Evolutionary conservation across 2,113 vertebrate genomes (phyloP), one percentile per base, ranked within the genome.

Genomic region (Cavia aperea): DNA sequence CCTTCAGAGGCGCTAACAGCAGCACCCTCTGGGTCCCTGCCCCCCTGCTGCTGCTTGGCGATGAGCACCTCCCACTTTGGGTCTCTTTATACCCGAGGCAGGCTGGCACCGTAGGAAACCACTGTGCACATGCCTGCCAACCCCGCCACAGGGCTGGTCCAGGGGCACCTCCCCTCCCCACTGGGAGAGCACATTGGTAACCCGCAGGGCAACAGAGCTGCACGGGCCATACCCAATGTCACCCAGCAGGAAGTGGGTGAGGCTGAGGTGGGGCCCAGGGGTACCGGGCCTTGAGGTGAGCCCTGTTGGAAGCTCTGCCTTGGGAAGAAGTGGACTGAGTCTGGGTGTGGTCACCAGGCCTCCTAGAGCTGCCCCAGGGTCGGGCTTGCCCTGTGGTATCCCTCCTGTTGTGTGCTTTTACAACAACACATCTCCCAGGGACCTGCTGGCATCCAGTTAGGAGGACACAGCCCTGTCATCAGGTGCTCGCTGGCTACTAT

Each of bases 141-240:
- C 24, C 23, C 56, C 36, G 39, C 58, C 49, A 2, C 0, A 2
- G 70, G 39, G 1, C 79, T 31, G 21, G 46, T 19, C 26, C 18
- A 0, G 33, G 11, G 60, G 16, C 66, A 14, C 16, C 15, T 39
- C 3, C 1, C 23, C 4, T 26, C 58, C 23, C 49, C 16, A 5
- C 49, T 54, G 49, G 77, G 77, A 54, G 31, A 36, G 33, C 68
- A 54, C 36, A 10, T 29, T 7, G 8, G 14, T 33, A 33, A 39
- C 2, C 16, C 12, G 7, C 33, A 26, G 56, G 39, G 26, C 51
- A 5, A n/a, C 23, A 15, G 7, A 33, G 9, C 72, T 4, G 14
- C 51, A n/a, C 65, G 7, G 19, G 49, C 31, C 16, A 19, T 7
- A 58, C 31, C 86, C 0, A 0, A 15, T 7, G 51, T 56, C 88